phyloP scores from a whole-genome alignment of 2,797 vertebrate species.

The Pyrocephalus nanus region DNA sequence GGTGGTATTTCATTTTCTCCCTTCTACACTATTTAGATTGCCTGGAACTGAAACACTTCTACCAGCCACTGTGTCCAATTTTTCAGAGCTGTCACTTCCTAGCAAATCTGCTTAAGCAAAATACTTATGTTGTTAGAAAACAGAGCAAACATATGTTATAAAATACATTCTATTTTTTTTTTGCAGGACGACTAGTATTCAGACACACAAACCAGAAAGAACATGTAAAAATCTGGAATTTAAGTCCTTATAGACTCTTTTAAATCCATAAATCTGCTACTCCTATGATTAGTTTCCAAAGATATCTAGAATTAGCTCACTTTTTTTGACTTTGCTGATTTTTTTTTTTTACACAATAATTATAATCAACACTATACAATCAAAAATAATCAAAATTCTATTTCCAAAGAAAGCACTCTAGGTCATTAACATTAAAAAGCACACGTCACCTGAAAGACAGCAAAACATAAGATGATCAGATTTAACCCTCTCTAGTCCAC shows the following conservation, averaged over 20 bases:
- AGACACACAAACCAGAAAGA: constrained; percentile 37
- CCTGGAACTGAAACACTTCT: constrained; percentile 81
- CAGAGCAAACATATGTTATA: constrained; percentile 65
- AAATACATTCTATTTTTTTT: constrained; percentile 37
- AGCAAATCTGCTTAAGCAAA: constrained; percentile 77
- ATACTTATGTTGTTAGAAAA: constrained; percentile 74
- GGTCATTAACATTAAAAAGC: constrained; percentile 20
- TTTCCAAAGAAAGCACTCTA: constrained; percentile 24
- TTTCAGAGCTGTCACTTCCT: constrained; percentile 87
- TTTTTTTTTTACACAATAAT: constrained; percentile 7
- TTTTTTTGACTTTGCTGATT: not conserved
- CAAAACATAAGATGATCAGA: not conserved
- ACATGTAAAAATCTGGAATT: constrained; percentile 47
- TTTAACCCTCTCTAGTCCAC: not conserved
- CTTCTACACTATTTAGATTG: constrained; percentile 70
- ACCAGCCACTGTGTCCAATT: constrained; percentile 81
- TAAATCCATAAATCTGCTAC: constrained; percentile 14
- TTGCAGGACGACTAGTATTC: constrained; percentile 42
- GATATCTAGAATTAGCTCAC: constrained; percentile 7
- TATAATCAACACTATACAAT: not conserved
- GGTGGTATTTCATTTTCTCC: constrained; percentile 75
- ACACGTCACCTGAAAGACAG: not conserved
- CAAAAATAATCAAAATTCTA: constrained; percentile 43
- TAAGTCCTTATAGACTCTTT: constrained; percentile 16
- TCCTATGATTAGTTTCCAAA: constrained; percentile 40